Evolutionary conservation across 2,888 invertebrate species (phyloP).

Genomic region (Tortrix viridana): DNA sequence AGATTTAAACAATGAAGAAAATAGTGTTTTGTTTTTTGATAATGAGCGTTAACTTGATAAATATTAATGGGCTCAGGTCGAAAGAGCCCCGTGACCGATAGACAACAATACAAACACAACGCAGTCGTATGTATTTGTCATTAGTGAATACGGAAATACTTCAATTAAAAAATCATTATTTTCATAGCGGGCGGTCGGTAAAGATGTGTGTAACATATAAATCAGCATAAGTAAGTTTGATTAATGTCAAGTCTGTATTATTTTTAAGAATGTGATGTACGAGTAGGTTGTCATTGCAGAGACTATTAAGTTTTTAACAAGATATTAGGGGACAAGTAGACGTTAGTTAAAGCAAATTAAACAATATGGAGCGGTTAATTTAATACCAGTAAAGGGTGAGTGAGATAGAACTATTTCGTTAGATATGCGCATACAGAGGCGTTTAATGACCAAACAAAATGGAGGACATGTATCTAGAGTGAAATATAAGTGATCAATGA

Average conservation of each 20-base stretch:
- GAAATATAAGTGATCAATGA: no score
- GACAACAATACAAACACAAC: slow-evolving; percentile 42
- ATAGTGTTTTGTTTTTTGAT: slow-evolving; percentile 69
- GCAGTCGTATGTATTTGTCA: slow-evolving; percentile 33
- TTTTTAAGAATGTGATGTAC: no score
- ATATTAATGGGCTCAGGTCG: slow-evolving; percentile 64
- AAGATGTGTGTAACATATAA: slow-evolving; percentile 22
- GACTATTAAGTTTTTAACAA: no score
- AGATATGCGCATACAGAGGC: no score
- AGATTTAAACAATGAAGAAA: slow-evolving; percentile 61
- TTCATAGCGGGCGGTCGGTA: slow-evolving; percentile 28
- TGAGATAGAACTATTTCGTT: no score
- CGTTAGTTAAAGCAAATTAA: no score
- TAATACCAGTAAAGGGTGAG: no score
- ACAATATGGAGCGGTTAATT: no score
- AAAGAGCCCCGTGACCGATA: slow-evolving; percentile 56
- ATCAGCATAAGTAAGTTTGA: slow-evolving; percentile 18
- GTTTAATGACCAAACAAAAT: no score
- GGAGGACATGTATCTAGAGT: no score
- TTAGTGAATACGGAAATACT: slow-evolving; percentile 35
- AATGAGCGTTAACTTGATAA: slow-evolving; percentile 72
- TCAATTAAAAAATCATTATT: slow-evolving; percentile 37
- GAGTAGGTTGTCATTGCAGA: not conserved
- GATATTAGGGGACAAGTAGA: no score
- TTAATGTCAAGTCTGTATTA: not conserved